Percentiles rank a stretch among this genome's conserved stretches.
Evolutionary conservation across 2,888 invertebrate species (phyloP).

Genomic region (Eupelmus urozonus): DNA sequence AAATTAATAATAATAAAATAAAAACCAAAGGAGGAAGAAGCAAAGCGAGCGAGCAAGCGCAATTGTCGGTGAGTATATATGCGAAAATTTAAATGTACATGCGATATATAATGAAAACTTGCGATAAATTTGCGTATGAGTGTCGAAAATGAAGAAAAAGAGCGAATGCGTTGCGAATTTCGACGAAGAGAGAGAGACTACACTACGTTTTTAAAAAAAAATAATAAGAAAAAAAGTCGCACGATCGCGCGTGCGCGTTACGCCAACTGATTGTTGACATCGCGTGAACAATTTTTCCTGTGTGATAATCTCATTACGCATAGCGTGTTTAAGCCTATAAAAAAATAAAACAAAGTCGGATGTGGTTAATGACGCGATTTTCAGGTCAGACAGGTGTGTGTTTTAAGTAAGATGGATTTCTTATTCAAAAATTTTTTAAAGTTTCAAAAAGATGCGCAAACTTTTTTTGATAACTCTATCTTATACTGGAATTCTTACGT

Average conservation of each 20-base stretch:
- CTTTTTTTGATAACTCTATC: neutral
- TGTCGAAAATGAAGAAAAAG: slow-evolving; percentile 8
- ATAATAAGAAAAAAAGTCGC: slow-evolving; percentile 61
- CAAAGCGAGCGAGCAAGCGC: slow-evolving; percentile 54
- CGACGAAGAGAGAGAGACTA: slow-evolving; percentile 64
- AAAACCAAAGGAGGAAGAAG: slow-evolving; percentile 51
- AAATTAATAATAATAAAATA: slow-evolving; percentile 61
- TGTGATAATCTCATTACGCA: slow-evolving; percentile 76
- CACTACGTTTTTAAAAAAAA: slow-evolving; percentile 66
- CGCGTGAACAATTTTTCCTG: slow-evolving; percentile 74
- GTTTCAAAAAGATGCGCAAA: neutral
- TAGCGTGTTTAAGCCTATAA: slow-evolving; percentile 73
- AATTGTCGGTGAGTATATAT: slow-evolving; percentile 30
- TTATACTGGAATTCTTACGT: slow-evolving; percentile 25
- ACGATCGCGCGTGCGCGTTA: slow-evolving; percentile 70
- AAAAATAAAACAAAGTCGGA: slow-evolving; percentile 54
- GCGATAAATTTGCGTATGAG: slow-evolving; percentile 13
- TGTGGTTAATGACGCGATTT: slow-evolving; percentile 68
- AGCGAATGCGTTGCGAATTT: slow-evolving; percentile 50
- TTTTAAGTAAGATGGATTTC: slow-evolving; percentile 55
- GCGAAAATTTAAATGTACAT: slow-evolving; percentile 54
- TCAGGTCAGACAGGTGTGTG: slow-evolving; percentile 66
- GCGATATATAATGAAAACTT: slow-evolving; percentile 17
- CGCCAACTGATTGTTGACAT: slow-evolving; percentile 74
- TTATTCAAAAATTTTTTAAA: slow-evolving; percentile 1